Percentiles rank a stretch among this genome's conserved stretches.
Evolutionary conservation across 64 coral and sea anemone genomes (phyloP).

Genomic region (Porites australiensis): DNA sequence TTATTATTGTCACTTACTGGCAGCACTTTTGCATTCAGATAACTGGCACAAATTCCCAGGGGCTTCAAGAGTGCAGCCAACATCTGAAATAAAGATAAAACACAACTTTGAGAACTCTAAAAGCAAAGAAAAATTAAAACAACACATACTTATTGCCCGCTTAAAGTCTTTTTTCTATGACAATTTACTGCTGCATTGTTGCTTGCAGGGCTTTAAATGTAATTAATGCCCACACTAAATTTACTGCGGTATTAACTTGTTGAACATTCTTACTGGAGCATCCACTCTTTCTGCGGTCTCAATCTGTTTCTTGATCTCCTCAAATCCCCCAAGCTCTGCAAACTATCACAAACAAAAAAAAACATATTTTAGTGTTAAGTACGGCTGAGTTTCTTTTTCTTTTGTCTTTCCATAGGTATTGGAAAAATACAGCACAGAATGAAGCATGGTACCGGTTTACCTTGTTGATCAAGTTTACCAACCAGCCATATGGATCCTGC

Average conservation of each 20-base stretch:
- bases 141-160: not conserved
- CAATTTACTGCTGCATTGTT: not conserved
- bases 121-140: not conserved
- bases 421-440: not conserved
- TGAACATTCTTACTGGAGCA: conserved; percentile 62
- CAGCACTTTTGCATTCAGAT: conserved; percentile 82
- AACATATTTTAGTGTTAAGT: no score
- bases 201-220: no score
- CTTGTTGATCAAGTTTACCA: conserved; percentile 83
- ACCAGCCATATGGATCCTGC: conserved; percentile 90
- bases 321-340: conserved; percentile 87
- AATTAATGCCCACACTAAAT: no score
- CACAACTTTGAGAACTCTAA: not conserved
- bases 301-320: conserved; percentile 82
- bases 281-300: conserved; percentile 79
- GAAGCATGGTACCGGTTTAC: not conserved
- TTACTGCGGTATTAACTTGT: no score
- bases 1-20: conserved; percentile 66
- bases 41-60: conserved; percentile 89
- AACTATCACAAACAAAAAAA: conserved; percentile 41
- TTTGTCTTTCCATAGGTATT: not conserved
- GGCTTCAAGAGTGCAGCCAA: conserved; percentile 86
- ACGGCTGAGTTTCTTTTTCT: no score
- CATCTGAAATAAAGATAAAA: conserved; percentile 66
- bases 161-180: not conserved